Percentiles rank a stretch among this genome's conserved stretches.
These are phyloP conservation scores for Drosophila hawaiiensis DNA, from an alignment of 2,888 invertebrate genomes.

Conservation along the genomic window DNA sequence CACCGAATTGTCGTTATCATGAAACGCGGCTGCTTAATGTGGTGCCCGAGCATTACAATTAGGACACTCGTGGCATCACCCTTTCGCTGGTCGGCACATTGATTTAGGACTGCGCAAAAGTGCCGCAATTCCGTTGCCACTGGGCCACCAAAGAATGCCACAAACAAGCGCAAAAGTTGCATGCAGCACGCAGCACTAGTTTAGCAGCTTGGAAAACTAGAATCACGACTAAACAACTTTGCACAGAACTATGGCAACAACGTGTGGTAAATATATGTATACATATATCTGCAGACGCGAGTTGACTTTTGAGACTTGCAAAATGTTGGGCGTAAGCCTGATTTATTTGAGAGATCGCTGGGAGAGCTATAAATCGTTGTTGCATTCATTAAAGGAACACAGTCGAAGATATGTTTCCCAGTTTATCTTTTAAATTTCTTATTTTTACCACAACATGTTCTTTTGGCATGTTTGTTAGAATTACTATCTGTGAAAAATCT, in stretches of 20 bases:
- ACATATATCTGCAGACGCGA: conserved; percentile 30
- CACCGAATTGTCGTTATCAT: conserved; percentile 26
- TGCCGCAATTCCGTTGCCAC: conserved; percentile 34
- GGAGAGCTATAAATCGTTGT: conserved; percentile 4
- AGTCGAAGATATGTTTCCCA: not conserved
- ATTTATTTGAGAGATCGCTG: conserved; percentile 14
- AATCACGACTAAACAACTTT: conserved; percentile 32
- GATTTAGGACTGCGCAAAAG: conserved; percentile 49
- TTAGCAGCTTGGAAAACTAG: conserved; percentile 28
- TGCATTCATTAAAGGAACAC: conserved; percentile 1
- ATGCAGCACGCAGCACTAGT: conserved; percentile 36
- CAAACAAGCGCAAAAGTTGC: conserved; percentile 39
- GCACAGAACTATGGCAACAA: conserved; percentile 31
- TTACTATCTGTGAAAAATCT: not conserved
- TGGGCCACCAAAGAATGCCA: conserved; percentile 20
- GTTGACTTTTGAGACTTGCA: conserved; percentile 35
- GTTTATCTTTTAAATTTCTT: not conserved
- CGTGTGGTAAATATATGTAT: conserved; percentile 13
- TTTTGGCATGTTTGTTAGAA: not conserved
- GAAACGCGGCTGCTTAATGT: conserved; percentile 49
- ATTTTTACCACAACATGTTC: not conserved
- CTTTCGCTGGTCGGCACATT: conserved; percentile 33
- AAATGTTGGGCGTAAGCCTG: conserved; percentile 9
- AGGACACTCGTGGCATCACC: conserved; percentile 37
- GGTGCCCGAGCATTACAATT: conserved; percentile 51